Base-by-base conservation (phyloP, 2,888 invertebrate species). In the Stictocephala bisonia region DNA sequence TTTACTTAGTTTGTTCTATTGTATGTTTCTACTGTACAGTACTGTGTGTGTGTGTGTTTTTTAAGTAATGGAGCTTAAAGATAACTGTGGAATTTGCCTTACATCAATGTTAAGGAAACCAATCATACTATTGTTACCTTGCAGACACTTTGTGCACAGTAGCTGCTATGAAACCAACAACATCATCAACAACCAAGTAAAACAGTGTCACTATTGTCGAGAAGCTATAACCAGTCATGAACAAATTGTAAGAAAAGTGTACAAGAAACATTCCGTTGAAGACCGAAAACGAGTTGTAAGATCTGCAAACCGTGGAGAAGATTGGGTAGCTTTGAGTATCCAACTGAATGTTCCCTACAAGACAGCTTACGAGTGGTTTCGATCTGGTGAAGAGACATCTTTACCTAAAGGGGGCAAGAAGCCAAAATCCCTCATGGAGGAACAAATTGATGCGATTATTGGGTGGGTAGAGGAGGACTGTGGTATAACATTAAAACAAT, bases 291-390 rank as follows among this genome's bases (percentile, higher is more conserved):
- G 26, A 15, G 26, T 58, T 2, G 22, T 58, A 13, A 9, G n/a
- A 13, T 3, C 58, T 26, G 24, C 22, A 24, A 58, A 24, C 27
- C 9, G 22, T 11, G 24, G 26, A 26, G 58, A 58, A 26, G 58
- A 26, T 58, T 58, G 58, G 58, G 58, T 29, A 9, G 1, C 26
- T 13, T 26, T 58, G 26, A 29, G 26, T 9, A 26, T 3, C 6
- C 58, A 58, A n/a, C 31, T 58, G 18, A 24, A 58, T 24, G 58
- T 58, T 2, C 27, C 58, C 4, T 58, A 58, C 58, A 58, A 58
- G n/a, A 58, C 58, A 24, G 58, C 27, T 2, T 58, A 58, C 26
- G 2, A 15, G 26, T 58, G 58, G 58, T 9, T 58, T 13, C 22
- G 26, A 22, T 58, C 58, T 3, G 58, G 58, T 2, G 22, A 20